Conservation (phyloP, 1,140 invertebrate genomes). For the Cheumatopsyche charites region DNA sequence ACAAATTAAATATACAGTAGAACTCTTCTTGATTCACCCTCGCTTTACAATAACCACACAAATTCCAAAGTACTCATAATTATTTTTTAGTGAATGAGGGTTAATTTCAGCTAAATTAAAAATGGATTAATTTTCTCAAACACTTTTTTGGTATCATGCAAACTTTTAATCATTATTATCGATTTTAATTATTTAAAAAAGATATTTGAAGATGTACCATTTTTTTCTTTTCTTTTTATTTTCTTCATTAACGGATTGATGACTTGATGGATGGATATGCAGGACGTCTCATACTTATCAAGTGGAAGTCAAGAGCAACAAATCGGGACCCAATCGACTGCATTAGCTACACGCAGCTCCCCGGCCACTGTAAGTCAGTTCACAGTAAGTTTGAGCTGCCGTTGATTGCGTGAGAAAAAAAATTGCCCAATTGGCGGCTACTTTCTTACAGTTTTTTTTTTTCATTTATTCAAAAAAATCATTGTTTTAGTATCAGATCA, state of each 20-base stretch:
- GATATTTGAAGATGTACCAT: too few relatives aligned
- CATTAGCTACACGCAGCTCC: conserved; percentile 53
- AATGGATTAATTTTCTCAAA: neutral
- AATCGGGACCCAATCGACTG: conserved; percentile 25
- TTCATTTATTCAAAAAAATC: too few relatives aligned
- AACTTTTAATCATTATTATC: neutral
- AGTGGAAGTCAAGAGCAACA: conserved; percentile 42
- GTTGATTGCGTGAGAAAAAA: conserved; percentile 21
- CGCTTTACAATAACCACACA: too few relatives aligned
- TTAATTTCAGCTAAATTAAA: too few relatives aligned
- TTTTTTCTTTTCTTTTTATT: conserved; percentile 21
- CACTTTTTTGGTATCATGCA: neutral
- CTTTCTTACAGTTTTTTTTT: neutral
- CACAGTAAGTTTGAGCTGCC: conserved; percentile 47
- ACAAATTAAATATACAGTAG: too few relatives aligned
- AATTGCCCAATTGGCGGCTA: conserved; percentile 28
- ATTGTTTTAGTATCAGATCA: too few relatives aligned
- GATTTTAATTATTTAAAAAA: too few relatives aligned
- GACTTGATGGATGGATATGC: neutral
- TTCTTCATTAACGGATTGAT: conserved; percentile 6
- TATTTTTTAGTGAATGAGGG: too few relatives aligned
- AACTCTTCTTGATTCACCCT: too few relatives aligned
- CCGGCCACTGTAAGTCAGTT: conserved; percentile 56
- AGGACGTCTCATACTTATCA: conserved; percentile 46
- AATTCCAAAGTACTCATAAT: too few relatives aligned